phyloP scores from a whole-genome alignment of 2,797 vertebrate species.

The Epinephelus malabaricus region DNA sequence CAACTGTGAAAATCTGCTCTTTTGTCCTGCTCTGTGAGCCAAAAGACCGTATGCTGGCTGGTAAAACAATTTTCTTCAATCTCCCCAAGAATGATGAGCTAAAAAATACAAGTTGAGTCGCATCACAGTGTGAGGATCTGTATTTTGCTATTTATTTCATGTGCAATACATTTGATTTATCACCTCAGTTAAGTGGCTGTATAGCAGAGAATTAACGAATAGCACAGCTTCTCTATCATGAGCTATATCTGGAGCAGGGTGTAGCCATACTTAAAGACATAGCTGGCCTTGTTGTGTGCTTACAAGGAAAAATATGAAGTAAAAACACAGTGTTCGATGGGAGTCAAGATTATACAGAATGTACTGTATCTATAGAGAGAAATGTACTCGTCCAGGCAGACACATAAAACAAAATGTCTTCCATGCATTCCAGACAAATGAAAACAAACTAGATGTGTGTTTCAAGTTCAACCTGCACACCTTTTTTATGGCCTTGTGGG shows the following conservation, averaged over 20 bases:
- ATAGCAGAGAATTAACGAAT: not conserved
- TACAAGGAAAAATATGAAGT: not conserved
- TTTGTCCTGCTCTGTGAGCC: conserved; percentile 11
- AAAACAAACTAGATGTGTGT: conserved; percentile 6
- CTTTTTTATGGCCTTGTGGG: conserved; percentile 1
- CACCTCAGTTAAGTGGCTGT: not conserved
- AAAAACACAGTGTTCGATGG: not conserved
- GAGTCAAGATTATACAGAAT: not conserved
- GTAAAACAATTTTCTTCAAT: conserved; percentile 16
- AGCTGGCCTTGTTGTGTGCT: not conserved
- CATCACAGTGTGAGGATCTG: not conserved
- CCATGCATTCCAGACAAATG: not conserved
- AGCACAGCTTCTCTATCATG: conserved; percentile 1
- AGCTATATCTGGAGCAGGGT: not conserved
- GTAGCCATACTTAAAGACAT: not conserved
- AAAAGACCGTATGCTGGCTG: not conserved
- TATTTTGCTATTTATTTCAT: conserved; percentile 1
- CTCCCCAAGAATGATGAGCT: not conserved
- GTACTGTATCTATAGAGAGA: not conserved
- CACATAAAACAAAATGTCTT: not conserved
- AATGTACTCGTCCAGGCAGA: not conserved
- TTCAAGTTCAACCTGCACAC: conserved; percentile 28
- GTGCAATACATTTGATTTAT: not conserved
- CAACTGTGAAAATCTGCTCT: conserved; percentile 28
- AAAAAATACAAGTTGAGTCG: not conserved